Evolutionary conservation across 1,140 invertebrate species (phyloP).

Genomic region (Achatina immaculata): DNA sequence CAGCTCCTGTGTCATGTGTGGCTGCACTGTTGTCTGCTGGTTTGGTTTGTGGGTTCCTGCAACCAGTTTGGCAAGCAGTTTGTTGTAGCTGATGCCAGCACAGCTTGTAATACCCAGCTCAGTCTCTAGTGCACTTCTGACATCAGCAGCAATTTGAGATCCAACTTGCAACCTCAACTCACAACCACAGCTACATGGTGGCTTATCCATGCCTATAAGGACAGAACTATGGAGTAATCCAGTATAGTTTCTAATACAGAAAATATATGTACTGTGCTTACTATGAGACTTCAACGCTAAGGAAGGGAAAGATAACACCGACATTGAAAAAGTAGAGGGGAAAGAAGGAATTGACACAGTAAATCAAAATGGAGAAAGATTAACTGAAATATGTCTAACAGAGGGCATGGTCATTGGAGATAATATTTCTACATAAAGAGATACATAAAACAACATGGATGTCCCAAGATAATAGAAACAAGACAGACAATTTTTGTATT

Average conservation of each 20-base stretch:
- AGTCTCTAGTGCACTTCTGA: constrained; percentile 49
- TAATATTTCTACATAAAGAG: too few relatives aligned
- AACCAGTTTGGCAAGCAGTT: constrained; percentile 84
- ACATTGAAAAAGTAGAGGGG: too few relatives aligned
- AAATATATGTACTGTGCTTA: too few relatives aligned
- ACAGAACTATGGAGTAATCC: not conserved
- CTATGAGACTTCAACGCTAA: too few relatives aligned
- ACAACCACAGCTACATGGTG: constrained; percentile 56
- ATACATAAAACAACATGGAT: too few relatives aligned
- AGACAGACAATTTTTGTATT: too few relatives aligned
- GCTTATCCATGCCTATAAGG: not conserved
- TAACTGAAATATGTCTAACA: too few relatives aligned
- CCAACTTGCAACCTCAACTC: constrained; percentile 48
- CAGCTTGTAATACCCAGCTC: constrained; percentile 81
- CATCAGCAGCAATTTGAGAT: constrained; percentile 61
- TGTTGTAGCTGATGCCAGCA: constrained; percentile 87
- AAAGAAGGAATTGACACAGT: too few relatives aligned
- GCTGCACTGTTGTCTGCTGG: constrained; percentile 83
- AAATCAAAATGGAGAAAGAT: too few relatives aligned
- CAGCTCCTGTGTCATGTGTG: constrained; percentile 77
- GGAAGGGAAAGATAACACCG: too few relatives aligned
- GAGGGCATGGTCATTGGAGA: too few relatives aligned
- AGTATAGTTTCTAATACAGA: not conserved
- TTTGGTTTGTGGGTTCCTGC: constrained; percentile 80
- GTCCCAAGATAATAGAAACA: too few relatives aligned